Evolutionary conservation across 1,140 invertebrate genomes (phyloP), one percentile per base, ranked within the genome.

Genomic region (Cecropterus lyciades): DNA sequence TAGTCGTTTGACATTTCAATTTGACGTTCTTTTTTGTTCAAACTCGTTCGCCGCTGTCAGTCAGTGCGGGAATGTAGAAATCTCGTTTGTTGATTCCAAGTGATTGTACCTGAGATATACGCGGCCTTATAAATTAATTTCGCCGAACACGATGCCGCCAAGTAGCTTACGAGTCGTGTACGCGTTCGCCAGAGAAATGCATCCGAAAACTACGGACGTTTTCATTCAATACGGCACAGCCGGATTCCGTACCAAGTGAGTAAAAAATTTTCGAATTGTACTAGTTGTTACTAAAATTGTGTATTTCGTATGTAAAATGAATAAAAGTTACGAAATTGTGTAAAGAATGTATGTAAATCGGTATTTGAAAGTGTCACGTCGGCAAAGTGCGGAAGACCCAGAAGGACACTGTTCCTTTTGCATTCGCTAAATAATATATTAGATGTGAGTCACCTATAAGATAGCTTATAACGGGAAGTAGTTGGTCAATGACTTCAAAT

Each of bases 111-210:
- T 80, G 75, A 79, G 66, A 67, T 76, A 76, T 80, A 77, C 75
- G 78, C 80, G 79, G 77, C 83, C 84, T 82, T 91, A 87, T 91
- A 91, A 89, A 92, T 82, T 85, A 86, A 85, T 82, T 81, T 84
- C 80, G 70, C 77, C 69, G 65, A 77, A 73, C 79, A 92, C 67
- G 81, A 92, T 92, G 89, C 88, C 89, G 72, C 87, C 89, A 75
- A 92, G 87, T 89, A 90, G 89, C 79, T 86, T 91, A 84, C 89
- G 93, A 89, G 94, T 94, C 42, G 93, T 95, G 67, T 95, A 95
- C 92, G 95, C 95, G 80, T 95, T 95, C 90, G 95, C 95, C 51
- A 93, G 94, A 91, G 95, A 95, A 93, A 95, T 95, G 94, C 94
- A 95, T 84, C 95, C 95, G n/a, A 95, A 95, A 87, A 93, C 91